Conservation (phyloP, 2,113 vertebrate genomes). For the Alosa alosa region DNA sequence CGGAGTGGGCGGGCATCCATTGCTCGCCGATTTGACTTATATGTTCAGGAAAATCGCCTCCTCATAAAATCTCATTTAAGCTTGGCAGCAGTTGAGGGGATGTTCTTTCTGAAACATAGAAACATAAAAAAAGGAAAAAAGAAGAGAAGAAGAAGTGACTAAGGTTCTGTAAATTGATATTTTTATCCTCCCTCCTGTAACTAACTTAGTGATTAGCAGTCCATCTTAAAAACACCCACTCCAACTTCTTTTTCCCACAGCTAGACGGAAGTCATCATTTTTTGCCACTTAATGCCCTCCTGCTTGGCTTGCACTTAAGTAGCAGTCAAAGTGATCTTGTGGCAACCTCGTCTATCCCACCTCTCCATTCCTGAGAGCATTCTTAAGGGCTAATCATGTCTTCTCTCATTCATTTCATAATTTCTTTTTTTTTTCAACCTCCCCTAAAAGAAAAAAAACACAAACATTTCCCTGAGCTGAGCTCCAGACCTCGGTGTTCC, state of each 20-base stretch:
- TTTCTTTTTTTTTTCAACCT: not conserved
- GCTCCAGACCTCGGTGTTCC: constrained; percentile 1
- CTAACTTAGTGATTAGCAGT: not conserved
- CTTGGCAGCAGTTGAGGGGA: not conserved
- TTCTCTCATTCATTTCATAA: not conserved
- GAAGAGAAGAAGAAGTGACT: not conserved
- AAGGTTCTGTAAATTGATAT: not conserved
- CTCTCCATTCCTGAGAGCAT: not conserved
- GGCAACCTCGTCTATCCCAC: not conserved
- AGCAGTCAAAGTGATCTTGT: not conserved
- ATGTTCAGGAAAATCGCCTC: not conserved
- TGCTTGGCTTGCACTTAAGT: constrained; percentile 8
- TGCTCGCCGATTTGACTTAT: not conserved
- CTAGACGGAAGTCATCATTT: not conserved
- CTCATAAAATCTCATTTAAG: not conserved
- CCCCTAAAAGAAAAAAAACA: not conserved
- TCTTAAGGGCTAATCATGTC: not conserved
- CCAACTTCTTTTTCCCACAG: not conserved
- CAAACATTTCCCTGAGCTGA: not conserved
- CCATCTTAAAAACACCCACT: not conserved
- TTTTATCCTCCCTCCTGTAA: not conserved
- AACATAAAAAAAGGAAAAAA: not conserved
- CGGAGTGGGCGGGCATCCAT: not conserved
- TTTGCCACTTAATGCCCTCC: not conserved
- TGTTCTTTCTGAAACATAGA: not conserved